A percentile compares a stretch with the other conserved stretches of the same genome.
phyloP scores from a whole-genome alignment of 2,797 vertebrate species.

The Coracias cyanogaster region DNA sequence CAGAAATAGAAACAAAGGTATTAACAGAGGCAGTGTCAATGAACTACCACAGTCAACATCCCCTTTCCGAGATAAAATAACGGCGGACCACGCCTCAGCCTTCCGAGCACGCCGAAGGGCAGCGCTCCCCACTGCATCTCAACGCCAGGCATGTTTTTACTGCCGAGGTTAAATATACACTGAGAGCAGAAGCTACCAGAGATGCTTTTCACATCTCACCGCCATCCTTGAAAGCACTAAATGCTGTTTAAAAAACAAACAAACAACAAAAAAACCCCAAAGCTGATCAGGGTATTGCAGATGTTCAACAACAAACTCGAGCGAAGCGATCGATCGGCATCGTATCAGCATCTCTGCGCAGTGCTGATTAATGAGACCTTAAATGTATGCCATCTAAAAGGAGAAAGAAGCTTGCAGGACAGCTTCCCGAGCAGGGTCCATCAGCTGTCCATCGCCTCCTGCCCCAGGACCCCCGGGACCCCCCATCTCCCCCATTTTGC shows the following conservation, averaged over 20 bases:
- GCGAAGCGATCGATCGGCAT: fast-evolving
- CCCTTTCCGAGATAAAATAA: background rate
- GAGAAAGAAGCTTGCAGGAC: background rate
- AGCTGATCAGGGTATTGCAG: background rate
- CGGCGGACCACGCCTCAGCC: fast-evolving
- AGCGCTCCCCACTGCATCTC: background rate
- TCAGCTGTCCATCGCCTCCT: background rate
- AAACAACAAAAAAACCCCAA: background rate
- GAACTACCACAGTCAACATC: background rate
- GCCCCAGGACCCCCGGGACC: background rate
- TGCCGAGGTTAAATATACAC: background rate
- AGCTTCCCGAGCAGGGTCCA: background rate
- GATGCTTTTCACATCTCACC: background rate
- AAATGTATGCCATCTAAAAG: background rate
- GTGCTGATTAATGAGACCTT: background rate
- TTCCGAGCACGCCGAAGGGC: fast-evolving
- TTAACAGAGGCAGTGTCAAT: background rate
- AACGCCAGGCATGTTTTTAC: background rate
- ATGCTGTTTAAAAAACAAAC: background rate
- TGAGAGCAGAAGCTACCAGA: background rate
- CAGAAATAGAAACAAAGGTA: conserved; percentile 5
- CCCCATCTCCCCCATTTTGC: background rate
- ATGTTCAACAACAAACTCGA: background rate
- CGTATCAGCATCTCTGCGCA: background rate
- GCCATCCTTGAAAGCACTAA: background rate